Evolutionary conservation across 2,797 vertebrate species (phyloP), one percentile per base, ranked within the genome.

Genomic region (Zalophus californianus): DNA sequence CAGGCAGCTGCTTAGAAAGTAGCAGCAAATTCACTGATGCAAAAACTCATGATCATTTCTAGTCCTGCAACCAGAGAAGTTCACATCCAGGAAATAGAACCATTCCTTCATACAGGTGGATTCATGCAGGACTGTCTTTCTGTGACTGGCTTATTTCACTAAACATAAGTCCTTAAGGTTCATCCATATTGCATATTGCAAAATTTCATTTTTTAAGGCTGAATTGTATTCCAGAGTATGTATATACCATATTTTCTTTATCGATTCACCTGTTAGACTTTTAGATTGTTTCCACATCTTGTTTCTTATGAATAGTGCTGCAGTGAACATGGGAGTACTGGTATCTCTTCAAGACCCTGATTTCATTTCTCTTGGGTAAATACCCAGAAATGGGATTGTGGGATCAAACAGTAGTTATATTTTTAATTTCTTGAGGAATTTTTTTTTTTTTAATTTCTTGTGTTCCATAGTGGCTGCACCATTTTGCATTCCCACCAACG

Each of bases 171-270:
- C 72, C 62, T 91, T 41, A 62, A 62, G 80, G 3, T 95, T 86
- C 73, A 72, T 91, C 88, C 52, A 44, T 79, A 27, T 60, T 83
- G 4, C 56, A n/a, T 48, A 27, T 84, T 91, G 41, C 88, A 95
- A 64, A 70, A 86, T 78, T 79, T 95, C 9, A n/a, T 79, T 77
- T 79, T 58, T 54, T 72, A 70, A 90, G 62, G 82, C 35, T 86
- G 75, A 72, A 41, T 79, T 79, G 52, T 85, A 86, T 79, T 85
- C 52, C 52, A 79, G 41, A 79, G n/a, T 79, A 7, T 52, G 32
- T 38, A 32, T 32, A 41, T 23, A 38, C 54, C 41, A 27, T 56
- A 2, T 60, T 58, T 86, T 70, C 38, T 60, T 93, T 90, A 73
- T 58, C 21, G 23, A 35, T 50, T 84, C 70, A n/a, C 32, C 80